These are phyloP conservation scores for Aphelenchoides fujianensis DNA, from an alignment of 1,140 invertebrate genomes.

Conservation along the genomic window DNA sequence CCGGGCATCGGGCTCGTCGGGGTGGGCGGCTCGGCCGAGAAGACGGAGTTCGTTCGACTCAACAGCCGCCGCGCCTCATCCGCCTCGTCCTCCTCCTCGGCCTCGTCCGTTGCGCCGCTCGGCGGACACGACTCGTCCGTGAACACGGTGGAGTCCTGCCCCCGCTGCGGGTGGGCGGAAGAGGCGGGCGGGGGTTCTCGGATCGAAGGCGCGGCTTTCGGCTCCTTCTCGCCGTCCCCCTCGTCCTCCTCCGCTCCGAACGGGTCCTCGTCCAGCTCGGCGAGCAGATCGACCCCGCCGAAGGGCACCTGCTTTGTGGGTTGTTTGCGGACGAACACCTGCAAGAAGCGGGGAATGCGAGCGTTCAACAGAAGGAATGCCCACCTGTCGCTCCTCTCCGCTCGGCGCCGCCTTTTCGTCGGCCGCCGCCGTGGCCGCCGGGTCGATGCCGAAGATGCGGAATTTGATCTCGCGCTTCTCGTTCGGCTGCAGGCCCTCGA, in stretches of 20 bases:
- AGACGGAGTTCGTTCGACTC: not conserved
- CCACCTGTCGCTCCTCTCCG: constrained; percentile 26
- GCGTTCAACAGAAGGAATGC: too few species aligned
- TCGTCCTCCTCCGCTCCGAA: constrained; percentile 32
- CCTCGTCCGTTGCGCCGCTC: not conserved
- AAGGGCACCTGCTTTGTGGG: too few species aligned
- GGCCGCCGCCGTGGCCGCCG: constrained; percentile 18
- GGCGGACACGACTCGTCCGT: too few species aligned
- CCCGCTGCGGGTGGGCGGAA: not conserved
- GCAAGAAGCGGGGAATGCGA: not conserved
- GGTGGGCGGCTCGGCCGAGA: not conserved
- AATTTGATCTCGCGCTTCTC: constrained; percentile 46
- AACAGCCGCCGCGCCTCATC: constrained; percentile 17
- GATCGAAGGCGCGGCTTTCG: not conserved
- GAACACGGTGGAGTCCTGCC: too few species aligned
- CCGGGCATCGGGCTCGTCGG: not conserved
- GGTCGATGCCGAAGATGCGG: constrained; percentile 60
- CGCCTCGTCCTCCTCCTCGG: constrained; percentile 30
- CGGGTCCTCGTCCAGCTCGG: constrained; percentile 1
- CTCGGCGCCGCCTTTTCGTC: constrained; percentile 29
- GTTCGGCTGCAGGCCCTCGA: too few species aligned
- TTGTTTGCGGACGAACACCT: constrained; percentile 14
- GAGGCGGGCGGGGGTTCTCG: too few species aligned
- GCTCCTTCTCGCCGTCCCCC: constrained; percentile 14
- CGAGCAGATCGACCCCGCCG: not conserved